Conservation (phyloP, 2,113 vertebrate genomes). For the Trematocara stigmaticum region DNA sequence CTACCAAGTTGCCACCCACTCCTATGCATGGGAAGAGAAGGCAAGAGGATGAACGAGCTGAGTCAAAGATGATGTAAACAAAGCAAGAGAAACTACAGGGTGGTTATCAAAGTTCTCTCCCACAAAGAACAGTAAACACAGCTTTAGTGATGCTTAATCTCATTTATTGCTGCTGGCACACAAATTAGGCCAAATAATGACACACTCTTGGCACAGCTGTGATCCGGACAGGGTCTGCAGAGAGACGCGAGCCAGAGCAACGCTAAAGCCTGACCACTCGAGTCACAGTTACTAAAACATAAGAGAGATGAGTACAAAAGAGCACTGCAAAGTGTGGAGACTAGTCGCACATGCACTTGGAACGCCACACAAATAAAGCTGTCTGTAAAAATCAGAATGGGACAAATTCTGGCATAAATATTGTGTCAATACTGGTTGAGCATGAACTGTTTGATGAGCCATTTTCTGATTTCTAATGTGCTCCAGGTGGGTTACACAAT, state of each 20-base stretch:
- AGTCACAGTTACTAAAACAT: not conserved
- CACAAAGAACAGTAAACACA: not conserved
- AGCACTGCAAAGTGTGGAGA: not conserved
- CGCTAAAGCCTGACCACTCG: not conserved
- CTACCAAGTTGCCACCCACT: conserved; percentile 93
- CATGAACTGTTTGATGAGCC: not conserved
- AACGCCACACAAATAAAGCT: not conserved
- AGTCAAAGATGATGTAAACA: not conserved
- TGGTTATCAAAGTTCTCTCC: not conserved
- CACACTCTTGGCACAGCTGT: not conserved
- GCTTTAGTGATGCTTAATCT: not conserved
- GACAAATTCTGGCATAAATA: not conserved
- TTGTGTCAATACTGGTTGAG: not conserved
- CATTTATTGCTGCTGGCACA: not conserved
- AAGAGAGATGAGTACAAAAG: not conserved
- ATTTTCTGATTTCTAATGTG: not conserved
- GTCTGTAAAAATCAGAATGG: not conserved
- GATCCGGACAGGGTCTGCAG: not conserved
- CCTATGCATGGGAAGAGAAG: conserved; percentile 58
- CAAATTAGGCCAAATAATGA: not conserved
- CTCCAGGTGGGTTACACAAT: not conserved
- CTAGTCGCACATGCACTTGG: not conserved
- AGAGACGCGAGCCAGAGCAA: not conserved
- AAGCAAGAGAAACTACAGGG: not conserved
- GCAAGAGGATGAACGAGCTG: not conserved